Evolutionary conservation across 2,797 vertebrate species (phyloP).

Genomic region (Calcarius lapponicus): DNA sequence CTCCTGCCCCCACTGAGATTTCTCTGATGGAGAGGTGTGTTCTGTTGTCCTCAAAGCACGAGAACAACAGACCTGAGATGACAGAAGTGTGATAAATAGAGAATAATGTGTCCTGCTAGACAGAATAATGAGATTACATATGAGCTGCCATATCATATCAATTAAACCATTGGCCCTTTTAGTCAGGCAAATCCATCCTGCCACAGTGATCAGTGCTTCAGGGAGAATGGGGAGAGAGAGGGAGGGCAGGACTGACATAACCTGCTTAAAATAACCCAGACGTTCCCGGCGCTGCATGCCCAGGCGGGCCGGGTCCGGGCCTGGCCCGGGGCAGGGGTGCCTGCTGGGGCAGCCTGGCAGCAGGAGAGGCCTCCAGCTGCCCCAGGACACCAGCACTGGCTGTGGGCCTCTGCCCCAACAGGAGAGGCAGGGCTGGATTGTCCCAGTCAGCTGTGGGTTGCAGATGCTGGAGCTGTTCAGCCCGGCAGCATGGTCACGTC

Average conservation of each 20-base stretch:
- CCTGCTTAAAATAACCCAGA: conserved; percentile 47
- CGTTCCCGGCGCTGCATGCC: rapidly evolving
- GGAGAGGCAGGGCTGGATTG: background rate
- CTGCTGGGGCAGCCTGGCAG: rapidly evolving
- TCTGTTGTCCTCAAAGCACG: background rate
- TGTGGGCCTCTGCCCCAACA: background rate
- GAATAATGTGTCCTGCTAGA: conserved; percentile 61
- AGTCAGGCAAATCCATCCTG: conserved; percentile 43
- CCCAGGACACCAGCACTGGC: background rate
- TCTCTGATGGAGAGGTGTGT: background rate
- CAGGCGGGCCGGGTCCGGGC: rapidly evolving
- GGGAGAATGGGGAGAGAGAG: background rate
- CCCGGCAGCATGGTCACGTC: rapidly evolving
- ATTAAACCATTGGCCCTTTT: conserved; percentile 55
- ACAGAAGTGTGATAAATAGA: conserved; percentile 60
- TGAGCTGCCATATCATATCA: conserved; percentile 66
- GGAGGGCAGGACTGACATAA: conserved; percentile 30
- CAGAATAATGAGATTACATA: conserved; percentile 66
- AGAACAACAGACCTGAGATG: background rate
- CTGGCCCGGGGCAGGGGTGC: background rate
- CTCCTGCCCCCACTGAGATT: background rate
- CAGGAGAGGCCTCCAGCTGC: background rate
- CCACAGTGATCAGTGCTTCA: conserved; percentile 2
- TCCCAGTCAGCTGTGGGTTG: rapidly evolving
- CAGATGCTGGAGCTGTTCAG: background rate